phyloP scores from a whole-genome alignment of 2,797 vertebrate genomes.

The Hemitrygon akajei region DNA sequence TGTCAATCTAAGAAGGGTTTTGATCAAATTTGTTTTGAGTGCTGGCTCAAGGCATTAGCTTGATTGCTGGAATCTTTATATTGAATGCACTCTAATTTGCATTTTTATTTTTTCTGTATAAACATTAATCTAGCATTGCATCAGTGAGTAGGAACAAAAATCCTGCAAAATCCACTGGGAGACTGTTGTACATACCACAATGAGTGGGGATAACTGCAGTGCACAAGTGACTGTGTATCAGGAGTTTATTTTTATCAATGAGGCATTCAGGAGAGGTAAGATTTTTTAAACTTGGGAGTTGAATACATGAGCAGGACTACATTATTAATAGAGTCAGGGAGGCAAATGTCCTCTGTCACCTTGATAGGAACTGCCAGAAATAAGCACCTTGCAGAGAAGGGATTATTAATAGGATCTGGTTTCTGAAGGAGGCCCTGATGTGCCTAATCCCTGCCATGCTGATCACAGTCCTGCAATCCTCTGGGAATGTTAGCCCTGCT shows the following conservation, averaged over 20 bases:
- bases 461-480: conserved; percentile 17
- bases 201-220: neutral
- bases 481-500: conserved; percentile 22
- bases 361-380: conserved; percentile 22
- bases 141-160: neutral
- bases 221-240: neutral
- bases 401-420: conserved; percentile 29
- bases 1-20: neutral
- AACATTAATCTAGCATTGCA: neutral
- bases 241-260: conserved; percentile 32
- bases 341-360: conserved; percentile 29
- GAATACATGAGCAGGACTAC: conserved; percentile 11
- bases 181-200: neutral
- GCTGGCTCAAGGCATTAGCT: conserved; percentile 19
- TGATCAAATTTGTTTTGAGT: conserved; percentile 2
- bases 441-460: conserved; percentile 32
- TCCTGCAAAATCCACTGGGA: neutral
- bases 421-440: conserved; percentile 19
- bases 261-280: conserved; percentile 13
- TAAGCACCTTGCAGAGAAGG: conserved; percentile 17
- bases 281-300: conserved; percentile 29
- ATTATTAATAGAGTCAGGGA: conserved; percentile 27
- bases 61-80: neutral
- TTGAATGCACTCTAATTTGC: conserved; percentile 15
- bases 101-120: conserved; percentile 31